These are phyloP conservation scores for Poeciliopsis presidionis DNA, from an alignment of 2,797 vertebrate species.

Conservation along the genomic window DNA sequence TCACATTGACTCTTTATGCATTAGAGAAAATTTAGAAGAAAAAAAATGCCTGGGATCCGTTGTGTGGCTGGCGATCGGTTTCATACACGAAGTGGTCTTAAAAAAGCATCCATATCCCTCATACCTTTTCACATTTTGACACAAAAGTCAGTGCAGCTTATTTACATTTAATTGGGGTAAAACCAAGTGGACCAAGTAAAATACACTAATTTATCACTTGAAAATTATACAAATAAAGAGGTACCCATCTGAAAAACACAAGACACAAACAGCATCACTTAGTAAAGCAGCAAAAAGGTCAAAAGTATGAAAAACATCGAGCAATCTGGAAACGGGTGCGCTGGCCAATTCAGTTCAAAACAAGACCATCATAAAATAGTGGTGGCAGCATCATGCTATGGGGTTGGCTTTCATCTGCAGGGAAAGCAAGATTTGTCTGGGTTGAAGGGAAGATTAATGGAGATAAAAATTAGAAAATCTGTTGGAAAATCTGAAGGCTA, in stretches of 20 bases:
- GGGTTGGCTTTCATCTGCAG: background rate
- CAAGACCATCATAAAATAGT: background rate
- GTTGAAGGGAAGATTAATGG: background rate
- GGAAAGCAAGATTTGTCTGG: background rate
- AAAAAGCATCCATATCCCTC: background rate
- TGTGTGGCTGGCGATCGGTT: constrained; percentile 9
- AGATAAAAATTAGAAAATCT: background rate
- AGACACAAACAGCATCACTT: background rate
- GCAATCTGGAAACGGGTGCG: background rate
- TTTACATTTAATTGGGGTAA: background rate
- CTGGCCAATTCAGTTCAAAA: background rate
- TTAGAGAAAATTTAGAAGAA: constrained; percentile 42
- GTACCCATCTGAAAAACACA: background rate
- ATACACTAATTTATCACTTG: background rate
- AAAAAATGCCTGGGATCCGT: constrained; percentile 14
- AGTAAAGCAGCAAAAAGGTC: background rate
- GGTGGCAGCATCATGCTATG: background rate
- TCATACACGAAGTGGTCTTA: constrained; percentile 7
- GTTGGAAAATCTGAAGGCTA: background rate
- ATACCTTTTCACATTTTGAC: background rate
- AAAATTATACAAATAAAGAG: background rate
- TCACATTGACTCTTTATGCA: constrained; percentile 45
- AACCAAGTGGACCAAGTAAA: background rate
- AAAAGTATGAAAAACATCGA: background rate
- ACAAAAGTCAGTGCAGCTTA: background rate